A percentile compares a stretch with the other conserved stretches of the same genome.
phyloP scores from a whole-genome alignment of 2,113 vertebrate species.

The Sterrhoptilus dennistouni region DNA sequence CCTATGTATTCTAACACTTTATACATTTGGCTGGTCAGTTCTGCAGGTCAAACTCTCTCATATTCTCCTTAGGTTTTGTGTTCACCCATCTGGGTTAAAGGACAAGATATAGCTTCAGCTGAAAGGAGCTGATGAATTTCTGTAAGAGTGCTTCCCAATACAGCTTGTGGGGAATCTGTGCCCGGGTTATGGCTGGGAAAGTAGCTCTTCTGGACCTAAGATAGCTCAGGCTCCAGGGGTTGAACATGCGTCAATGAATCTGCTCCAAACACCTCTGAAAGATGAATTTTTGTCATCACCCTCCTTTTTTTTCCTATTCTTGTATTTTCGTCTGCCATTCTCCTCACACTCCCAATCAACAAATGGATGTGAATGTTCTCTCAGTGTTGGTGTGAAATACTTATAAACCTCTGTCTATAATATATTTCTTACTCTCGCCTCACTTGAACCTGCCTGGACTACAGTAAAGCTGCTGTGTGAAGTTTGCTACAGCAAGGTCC shows the following conservation, averaged over 20 bases:
- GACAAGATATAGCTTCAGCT: neutral
- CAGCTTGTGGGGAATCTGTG: neutral
- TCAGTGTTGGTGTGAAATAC: neutral
- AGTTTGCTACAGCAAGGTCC: neutral
- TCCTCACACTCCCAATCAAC: accelerated
- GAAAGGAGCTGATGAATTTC: neutral
- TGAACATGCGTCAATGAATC: accelerated
- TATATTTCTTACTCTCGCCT: neutral
- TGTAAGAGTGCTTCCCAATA: accelerated
- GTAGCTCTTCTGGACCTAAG: neutral
- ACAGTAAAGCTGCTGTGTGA: neutral
- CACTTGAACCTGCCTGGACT: neutral
- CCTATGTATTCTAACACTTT: neutral
- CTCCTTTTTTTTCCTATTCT: neutral
- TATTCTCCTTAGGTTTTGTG: neutral
- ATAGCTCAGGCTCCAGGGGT: neutral
- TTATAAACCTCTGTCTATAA: neutral
- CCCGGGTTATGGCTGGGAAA: neutral
- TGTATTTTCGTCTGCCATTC: neutral
- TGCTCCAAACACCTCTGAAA: neutral
- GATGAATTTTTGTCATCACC: neutral
- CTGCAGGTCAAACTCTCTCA: neutral
- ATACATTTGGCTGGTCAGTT: neutral
- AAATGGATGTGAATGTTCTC: neutral
- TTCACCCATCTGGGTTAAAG: neutral